Conservation (phyloP, 2,797 vertebrate genomes). For the Falco rusticolus region DNA sequence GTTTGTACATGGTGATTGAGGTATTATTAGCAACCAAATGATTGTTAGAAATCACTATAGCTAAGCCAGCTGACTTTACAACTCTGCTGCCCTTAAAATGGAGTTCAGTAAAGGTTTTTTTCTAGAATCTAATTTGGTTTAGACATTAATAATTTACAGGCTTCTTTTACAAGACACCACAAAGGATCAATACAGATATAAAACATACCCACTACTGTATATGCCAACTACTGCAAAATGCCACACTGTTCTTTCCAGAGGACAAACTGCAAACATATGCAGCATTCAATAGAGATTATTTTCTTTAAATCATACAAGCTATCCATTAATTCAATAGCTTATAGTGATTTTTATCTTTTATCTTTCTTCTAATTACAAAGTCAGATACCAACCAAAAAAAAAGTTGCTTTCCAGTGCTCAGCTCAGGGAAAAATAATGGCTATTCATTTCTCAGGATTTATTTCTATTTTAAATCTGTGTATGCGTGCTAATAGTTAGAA, state of each 20-base stretch:
- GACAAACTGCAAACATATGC: neutral
- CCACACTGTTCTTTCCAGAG: neutral
- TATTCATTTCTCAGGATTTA: neutral
- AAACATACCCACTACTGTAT: constrained; percentile 30
- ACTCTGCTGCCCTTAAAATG: constrained; percentile 54
- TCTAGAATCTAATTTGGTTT: constrained; percentile 39
- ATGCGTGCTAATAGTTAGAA: neutral
- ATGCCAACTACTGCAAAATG: neutral
- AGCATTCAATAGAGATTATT: neutral
- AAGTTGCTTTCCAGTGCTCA: neutral
- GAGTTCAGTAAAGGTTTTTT: constrained; percentile 46
- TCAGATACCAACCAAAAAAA: neutral
- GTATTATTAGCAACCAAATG: neutral
- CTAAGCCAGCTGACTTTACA: constrained; percentile 59
- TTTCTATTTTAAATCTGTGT: neutral
- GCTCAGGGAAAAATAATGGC: neutral
- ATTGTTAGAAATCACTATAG: constrained; percentile 64
- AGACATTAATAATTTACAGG: constrained; percentile 73
- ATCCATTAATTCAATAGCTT: neutral
- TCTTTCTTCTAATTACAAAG: neutral
- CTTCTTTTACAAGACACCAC: constrained; percentile 55
- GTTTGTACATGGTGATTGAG: neutral
- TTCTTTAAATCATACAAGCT: neutral
- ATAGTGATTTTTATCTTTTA: neutral
- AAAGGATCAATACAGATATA: constrained; percentile 69